phyloP scores from a whole-genome alignment of 2,888 invertebrate genomes.

The Ochropleura plecta region DNA sequence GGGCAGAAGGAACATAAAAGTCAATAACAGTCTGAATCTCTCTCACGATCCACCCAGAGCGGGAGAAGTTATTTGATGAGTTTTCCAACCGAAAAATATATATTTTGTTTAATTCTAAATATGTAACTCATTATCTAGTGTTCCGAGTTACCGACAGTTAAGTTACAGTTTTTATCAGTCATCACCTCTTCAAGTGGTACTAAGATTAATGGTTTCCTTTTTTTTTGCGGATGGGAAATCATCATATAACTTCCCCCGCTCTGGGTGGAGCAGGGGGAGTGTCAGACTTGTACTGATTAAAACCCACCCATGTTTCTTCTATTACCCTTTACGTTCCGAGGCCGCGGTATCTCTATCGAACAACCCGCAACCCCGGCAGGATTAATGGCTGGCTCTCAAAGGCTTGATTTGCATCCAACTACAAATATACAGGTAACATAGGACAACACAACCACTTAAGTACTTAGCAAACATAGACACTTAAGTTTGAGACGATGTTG shows the following conservation, averaged over 20 bases:
- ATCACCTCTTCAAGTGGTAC: constrained; percentile 8
- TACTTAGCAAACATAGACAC: background rate
- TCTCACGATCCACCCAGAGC: no score
- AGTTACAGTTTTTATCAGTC: background rate
- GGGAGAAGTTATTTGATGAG: no score
- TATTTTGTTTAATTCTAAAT: background rate
- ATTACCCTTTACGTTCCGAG: no score
- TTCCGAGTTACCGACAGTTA: background rate
- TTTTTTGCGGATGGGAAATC: no score
- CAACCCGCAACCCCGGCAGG: no score
- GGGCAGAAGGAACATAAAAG: no score
- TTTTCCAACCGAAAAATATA: background rate
- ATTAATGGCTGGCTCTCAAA: constrained; percentile 42
- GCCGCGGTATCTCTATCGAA: no score
- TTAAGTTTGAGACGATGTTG: background rate
- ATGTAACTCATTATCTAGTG: constrained; percentile 7
- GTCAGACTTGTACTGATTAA: no score
- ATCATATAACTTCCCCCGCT: no score
- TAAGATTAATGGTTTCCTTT: constrained; percentile 28
- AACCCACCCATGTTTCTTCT: no score
- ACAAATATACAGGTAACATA: background rate
- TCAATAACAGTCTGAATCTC: no score
- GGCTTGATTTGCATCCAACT: constrained; percentile 33
- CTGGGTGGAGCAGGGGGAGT: no score
- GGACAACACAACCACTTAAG: background rate